phyloP scores from a whole-genome alignment of 2,113 vertebrate species.

The Jaculus jaculus region DNA sequence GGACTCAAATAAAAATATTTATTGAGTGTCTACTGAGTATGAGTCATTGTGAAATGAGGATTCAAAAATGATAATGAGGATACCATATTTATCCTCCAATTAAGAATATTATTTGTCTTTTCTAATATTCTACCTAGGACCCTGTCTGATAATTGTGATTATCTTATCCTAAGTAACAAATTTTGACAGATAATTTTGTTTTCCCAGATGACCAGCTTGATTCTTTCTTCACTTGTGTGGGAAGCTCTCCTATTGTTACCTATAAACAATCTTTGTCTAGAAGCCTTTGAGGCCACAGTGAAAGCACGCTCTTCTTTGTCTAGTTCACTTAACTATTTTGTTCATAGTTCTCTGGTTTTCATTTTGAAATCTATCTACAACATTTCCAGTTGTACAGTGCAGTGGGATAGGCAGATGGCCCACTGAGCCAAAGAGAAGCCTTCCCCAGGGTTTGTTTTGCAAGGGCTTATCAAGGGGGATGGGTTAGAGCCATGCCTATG shows the following conservation, averaged over 20 bases:
- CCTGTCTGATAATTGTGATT: neutral
- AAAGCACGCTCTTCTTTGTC: neutral
- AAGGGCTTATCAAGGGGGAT: neutral
- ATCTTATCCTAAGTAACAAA: neutral
- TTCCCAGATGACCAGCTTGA: neutral
- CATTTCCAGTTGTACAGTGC: neutral
- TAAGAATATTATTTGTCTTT: slow-evolving; percentile 42
- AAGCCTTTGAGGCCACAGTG: neutral
- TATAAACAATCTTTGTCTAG: neutral
- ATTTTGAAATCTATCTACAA: neutral
- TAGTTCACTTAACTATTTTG: neutral
- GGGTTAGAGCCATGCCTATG: neutral
- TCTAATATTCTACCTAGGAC: neutral
- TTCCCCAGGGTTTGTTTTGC: neutral
- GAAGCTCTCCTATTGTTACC: neutral
- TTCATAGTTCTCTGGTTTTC: neutral
- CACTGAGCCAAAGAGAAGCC: neutral
- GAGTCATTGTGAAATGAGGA: slow-evolving; percentile 55
- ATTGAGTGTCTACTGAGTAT: slow-evolving; percentile 47
- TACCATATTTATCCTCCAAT: slow-evolving; percentile 25
- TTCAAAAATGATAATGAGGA: slow-evolving; percentile 33
- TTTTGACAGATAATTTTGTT: neutral
- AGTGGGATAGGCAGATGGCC: neutral
- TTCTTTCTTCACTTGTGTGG: neutral
- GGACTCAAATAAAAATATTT: slow-evolving; percentile 72